These are phyloP conservation scores for Thereuonema tuberculata DNA, from an alignment of 1,140 invertebrate genomes.

Conservation along the genomic window DNA sequence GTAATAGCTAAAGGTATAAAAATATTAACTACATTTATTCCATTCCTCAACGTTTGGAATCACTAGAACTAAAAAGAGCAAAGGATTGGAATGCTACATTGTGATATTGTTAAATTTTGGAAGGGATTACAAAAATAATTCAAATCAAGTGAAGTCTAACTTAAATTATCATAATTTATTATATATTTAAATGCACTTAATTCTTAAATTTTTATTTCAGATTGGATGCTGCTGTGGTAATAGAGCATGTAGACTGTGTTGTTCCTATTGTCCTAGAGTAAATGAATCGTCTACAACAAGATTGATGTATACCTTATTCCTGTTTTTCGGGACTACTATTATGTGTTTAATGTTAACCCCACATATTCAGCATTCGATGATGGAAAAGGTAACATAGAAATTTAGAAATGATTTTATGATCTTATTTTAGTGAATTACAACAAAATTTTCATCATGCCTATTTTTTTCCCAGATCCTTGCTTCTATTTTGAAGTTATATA, in stretches of 20 bases:
- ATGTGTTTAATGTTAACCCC: conserved; percentile 35
- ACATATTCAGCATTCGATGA: conserved; percentile 28
- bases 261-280: conserved; percentile 29
- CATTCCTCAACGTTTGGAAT: too few species aligned
- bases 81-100: too few species aligned
- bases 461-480: neutral
- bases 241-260: conserved; percentile 33
- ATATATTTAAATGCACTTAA: too few species aligned
- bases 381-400: conserved; percentile 27
- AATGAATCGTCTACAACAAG: conserved; percentile 36
- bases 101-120: too few species aligned
- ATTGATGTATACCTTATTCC: conserved; percentile 33
- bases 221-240: conserved; percentile 35
- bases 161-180: too few species aligned
- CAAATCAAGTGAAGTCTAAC: too few species aligned
- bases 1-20: too few species aligned
- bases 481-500: neutral
- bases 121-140: too few species aligned
- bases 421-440: neutral
- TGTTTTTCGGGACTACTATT: conserved; percentile 29
- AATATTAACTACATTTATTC: too few species aligned
- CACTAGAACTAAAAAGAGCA: too few species aligned
- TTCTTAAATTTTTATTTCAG: conserved; percentile 27
- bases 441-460: neutral
- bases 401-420: neutral